Conservation (phyloP, 2,113 vertebrate species). For the Oxygymnocypris stewartii region DNA sequence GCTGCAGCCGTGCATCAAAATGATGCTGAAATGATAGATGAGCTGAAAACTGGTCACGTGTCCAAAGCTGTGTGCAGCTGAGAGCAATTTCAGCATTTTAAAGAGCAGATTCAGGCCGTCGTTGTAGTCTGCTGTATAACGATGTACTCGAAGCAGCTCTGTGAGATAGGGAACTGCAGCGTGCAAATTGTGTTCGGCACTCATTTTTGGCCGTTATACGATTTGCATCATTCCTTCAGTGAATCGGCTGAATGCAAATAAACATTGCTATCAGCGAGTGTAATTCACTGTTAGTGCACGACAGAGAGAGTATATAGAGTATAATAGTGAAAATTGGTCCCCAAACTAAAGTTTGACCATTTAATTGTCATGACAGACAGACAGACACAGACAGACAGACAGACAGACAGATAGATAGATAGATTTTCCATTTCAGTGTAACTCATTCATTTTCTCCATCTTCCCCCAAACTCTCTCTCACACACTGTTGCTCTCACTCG, state of each 20-base stretch:
- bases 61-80: not conserved
- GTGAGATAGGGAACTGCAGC: not conserved
- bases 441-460: not conserved
- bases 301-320: no score
- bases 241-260: conserved; percentile 9
- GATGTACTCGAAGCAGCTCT: not conserved
- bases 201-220: not conserved
- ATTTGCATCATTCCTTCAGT: conserved; percentile 2
- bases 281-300: not conserved
- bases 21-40: not conserved
- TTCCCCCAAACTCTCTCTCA: conserved; percentile 10
- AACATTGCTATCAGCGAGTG: not conserved
- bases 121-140: not conserved
- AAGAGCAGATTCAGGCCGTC: not conserved
- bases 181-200: not conserved
- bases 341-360: not conserved
- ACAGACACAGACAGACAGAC: not conserved
- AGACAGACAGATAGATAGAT: no score
- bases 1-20: conserved; percentile 16
- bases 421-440: not conserved
- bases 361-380: not conserved
- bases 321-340: not conserved
- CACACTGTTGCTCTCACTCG: conserved; percentile 62
- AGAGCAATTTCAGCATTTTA: not conserved
- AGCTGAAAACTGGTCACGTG: not conserved